Conservation (phyloP, 2,113 vertebrate genomes). For the Bubo scandiacus region DNA sequence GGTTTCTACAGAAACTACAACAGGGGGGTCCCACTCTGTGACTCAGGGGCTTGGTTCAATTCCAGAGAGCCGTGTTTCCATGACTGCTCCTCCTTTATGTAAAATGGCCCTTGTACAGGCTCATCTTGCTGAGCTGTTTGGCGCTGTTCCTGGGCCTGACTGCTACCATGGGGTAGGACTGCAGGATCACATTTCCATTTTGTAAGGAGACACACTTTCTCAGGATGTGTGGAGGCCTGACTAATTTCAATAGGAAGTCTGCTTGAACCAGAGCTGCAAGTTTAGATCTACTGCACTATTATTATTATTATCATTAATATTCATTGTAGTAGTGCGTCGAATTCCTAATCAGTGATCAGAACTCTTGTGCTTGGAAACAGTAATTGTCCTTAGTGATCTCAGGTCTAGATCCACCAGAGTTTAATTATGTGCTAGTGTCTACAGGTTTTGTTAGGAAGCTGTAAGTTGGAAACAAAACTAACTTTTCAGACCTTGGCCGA, state of each 20-base stretch:
- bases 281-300: neutral
- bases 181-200: constrained; percentile 43
- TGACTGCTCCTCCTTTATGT: constrained; percentile 52
- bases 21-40: neutral
- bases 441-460: neutral
- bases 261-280: neutral
- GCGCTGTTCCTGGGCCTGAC: constrained; percentile 26
- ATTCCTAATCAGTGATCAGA: neutral
- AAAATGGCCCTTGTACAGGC: constrained; percentile 58
- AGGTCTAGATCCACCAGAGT: neutral
- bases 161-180: constrained; percentile 41
- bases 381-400: neutral
- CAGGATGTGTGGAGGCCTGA: neutral
- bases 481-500: neutral
- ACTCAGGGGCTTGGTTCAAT: constrained; percentile 48
- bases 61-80: constrained; percentile 50
- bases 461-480: neutral
- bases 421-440: neutral
- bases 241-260: constrained; percentile 24
- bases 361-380: neutral
- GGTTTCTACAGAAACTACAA: constrained; percentile 33
- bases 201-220: constrained; percentile 32
- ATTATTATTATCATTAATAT: neutral
- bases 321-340: neutral
- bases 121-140: constrained; percentile 52